These are phyloP conservation scores for Luscinia luscinia DNA, from an alignment of 2,797 vertebrate genomes.

Conservation along the genomic window DNA sequence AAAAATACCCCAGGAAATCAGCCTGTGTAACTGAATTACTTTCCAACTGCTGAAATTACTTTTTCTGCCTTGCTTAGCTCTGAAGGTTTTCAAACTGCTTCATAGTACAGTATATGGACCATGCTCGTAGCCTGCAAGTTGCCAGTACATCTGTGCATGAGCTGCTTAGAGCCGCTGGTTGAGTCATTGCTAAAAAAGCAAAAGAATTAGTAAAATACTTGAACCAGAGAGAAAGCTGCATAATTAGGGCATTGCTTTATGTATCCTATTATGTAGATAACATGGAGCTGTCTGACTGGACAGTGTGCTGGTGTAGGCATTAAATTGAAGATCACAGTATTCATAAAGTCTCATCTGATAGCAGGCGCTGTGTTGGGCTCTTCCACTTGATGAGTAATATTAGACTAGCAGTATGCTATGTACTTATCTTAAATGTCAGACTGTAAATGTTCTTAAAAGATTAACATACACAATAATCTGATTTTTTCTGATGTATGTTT, in stretches of 20 bases:
- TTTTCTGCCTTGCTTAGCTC: not conserved
- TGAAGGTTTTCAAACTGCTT: not conserved
- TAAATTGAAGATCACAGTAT: not conserved
- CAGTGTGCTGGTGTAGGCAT: not conserved
- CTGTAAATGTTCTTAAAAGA: not conserved
- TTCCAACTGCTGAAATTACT: slow-evolving; percentile 7
- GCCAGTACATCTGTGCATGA: slow-evolving; percentile 1
- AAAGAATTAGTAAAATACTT: not conserved
- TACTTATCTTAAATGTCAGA: not conserved
- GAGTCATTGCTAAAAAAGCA: not conserved
- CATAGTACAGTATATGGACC: not conserved
- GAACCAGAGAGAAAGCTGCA: not conserved
- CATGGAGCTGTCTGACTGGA: not conserved
- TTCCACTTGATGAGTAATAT: not conserved
- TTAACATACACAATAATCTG: not conserved
- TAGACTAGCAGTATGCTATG: not conserved
- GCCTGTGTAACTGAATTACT: not conserved
- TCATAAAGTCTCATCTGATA: not conserved
- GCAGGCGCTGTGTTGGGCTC: not conserved
- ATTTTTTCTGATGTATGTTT: not conserved
- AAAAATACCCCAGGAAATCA: not conserved
- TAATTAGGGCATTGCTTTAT: not conserved
- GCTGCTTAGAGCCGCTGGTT: not conserved
- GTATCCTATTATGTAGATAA: not conserved
- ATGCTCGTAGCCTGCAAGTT: not conserved